phyloP scores from a whole-genome alignment of 2,113 vertebrate species.

The Heterochromis multidens region DNA sequence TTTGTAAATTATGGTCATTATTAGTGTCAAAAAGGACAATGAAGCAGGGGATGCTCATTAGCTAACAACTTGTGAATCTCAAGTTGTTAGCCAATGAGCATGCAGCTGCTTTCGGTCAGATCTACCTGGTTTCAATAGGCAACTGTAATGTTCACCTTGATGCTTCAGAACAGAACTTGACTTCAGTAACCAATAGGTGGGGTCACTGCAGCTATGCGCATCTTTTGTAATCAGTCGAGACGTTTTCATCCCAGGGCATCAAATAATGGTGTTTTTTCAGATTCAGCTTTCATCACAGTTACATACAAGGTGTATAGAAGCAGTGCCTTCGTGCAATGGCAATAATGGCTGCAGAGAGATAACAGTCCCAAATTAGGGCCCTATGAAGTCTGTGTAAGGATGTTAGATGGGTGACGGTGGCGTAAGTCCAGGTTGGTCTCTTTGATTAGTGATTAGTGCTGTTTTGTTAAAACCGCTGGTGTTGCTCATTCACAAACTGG shows the following conservation, averaged over 20 bases:
- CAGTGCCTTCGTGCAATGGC: not conserved
- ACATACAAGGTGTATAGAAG: not conserved
- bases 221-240: not conserved
- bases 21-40: no score
- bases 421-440: not conserved
- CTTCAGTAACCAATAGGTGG: no score
- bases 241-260: no score
- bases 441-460: not conserved
- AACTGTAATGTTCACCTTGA: no score
- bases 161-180: no score
- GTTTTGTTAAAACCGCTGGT: not conserved
- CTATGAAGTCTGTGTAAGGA: not conserved
- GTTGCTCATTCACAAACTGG: not conserved
- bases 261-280: not conserved
- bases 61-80: not conserved
- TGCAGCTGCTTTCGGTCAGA: no score
- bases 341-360: not conserved
- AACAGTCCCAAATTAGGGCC: not conserved
- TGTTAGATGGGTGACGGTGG: not conserved
- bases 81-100: not conserved
- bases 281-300: not conserved
- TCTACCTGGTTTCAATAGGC: no score
- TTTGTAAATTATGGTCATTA: no score
- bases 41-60: rapidly evolving
- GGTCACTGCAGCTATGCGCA: no score